Evolutionary conservation across 2,888 invertebrate species (phyloP), one percentile per base, ranked within the genome.

Genomic region (Willowsia nigromaculata): DNA sequence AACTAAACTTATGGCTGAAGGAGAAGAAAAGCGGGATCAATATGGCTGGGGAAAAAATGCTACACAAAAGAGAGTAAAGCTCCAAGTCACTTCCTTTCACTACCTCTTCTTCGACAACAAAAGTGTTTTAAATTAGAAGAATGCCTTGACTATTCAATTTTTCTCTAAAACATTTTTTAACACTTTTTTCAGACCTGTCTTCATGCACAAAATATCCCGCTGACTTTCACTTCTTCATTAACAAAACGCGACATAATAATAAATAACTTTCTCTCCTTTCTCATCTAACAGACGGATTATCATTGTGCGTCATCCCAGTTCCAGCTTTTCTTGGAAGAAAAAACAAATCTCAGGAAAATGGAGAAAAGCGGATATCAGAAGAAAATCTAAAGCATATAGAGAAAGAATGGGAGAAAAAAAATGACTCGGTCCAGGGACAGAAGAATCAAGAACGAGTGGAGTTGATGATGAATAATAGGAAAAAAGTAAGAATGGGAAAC

Each of bases 391-490:
- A 50, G 47, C 1, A 78, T 71, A 43, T 25, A 71, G 18, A 27
- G 18, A 27, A 62, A 59, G 22, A n/a, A n/a, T n/a, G n/a, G n/a
- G n/a, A n/a, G n/a, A n/a, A n/a, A n/a, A n/a, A n/a, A n/a, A n/a
- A n/a, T 40, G 0, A 27, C 47, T 27, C n/a, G 30, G 15, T n/a
- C n/a, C 76, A 18, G 43, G 27, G 50, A 30, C 15, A 18, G 37
- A 56, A 78, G 30, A 6, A 47, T 9, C 22, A 40, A 5, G 0
- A 53, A 80, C 27, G 53, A 53, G 37, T 53, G 27, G 27, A 6
- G 76, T n/a, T 50, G 53, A 33, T 76, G 76, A 50, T n/a, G 76
- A 82, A 65, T 62, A 82, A 62, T 62, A 82, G 62, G 47, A 68
- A 83, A n/a, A n/a, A 33, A 43, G 22, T 2, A 62, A 65, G 82